Percentiles rank a stretch among this genome's conserved stretches.
Conservation (phyloP, 2,797 vertebrate genomes). For the Ctenosaura bakeri region DNA sequence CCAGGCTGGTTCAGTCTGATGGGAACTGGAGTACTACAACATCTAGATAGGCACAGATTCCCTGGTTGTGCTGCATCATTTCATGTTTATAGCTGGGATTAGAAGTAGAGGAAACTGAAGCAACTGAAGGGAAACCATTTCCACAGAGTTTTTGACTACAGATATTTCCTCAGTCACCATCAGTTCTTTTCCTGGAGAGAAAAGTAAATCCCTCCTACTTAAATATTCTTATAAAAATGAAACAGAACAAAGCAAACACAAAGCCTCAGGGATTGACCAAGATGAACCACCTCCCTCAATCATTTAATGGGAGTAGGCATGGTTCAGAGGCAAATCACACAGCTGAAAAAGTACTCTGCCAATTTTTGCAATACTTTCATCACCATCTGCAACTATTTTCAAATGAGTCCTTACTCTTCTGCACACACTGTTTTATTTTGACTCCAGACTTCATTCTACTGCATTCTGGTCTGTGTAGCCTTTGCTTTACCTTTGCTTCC, state of each 20-base stretch:
- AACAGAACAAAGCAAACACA: not conserved
- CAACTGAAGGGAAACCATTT: not conserved
- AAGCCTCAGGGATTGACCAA: not conserved
- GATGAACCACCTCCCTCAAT: not conserved
- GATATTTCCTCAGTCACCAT: not conserved
- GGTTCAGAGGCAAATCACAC: not conserved
- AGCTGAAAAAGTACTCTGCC: rapidly evolving
- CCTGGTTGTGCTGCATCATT: not conserved
- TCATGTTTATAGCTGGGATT: too few species aligned
- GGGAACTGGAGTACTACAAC: not conserved
- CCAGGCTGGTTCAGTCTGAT: not conserved
- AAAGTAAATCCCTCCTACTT: not conserved
- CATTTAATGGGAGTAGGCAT: not conserved
- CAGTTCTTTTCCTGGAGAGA: too few species aligned
- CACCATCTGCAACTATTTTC: not conserved
- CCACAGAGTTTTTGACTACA: not conserved
- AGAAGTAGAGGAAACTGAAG: not conserved
- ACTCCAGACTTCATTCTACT: not conserved
- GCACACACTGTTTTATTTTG: not conserved
- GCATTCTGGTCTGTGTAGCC: not conserved
- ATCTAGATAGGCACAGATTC: not conserved
- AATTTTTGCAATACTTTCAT: not conserved
- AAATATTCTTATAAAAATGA: not conserved
- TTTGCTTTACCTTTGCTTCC: not conserved
- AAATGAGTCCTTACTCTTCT: not conserved